A percentile compares a stretch with the other conserved stretches of the same genome.
Conservation (phyloP, 2,888 invertebrate species). For the Acrobeloides nanus region DNA sequence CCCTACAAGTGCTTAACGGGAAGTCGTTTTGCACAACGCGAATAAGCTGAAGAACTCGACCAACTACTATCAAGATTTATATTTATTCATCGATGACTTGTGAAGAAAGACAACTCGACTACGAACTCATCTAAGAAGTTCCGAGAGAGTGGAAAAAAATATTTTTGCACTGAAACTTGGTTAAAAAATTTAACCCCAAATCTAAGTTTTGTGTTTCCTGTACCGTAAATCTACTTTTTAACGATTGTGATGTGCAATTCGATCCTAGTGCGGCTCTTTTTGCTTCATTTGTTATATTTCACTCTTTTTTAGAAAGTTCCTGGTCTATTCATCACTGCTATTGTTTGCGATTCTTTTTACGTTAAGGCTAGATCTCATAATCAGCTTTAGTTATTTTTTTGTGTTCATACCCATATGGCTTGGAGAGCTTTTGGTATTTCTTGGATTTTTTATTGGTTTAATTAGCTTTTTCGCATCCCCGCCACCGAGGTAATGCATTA, state of each 20-base stretch:
- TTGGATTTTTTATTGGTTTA: constrained; percentile 82
- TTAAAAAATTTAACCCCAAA: too few relatives aligned
- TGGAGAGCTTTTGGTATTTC: constrained; percentile 81
- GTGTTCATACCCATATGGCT: constrained; percentile 94
- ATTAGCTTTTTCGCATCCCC: constrained; percentile 93
- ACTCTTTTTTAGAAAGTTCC: constrained; percentile 75
- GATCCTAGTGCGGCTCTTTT: constrained; percentile 2
- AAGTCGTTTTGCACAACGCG: too few relatives aligned
- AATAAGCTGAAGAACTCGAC: too few relatives aligned
- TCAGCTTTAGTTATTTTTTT: constrained; percentile 37
- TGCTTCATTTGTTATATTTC: background rate
- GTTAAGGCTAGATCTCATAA: constrained; percentile 71
- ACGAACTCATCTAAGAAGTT: too few relatives aligned
- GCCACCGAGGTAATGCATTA: constrained; percentile 69
- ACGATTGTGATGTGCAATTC: background rate
- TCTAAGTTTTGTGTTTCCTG: too few relatives aligned
- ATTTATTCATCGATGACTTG: too few relatives aligned
- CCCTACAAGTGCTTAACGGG: too few relatives aligned
- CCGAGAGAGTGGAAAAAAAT: too few relatives aligned
- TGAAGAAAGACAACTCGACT: too few relatives aligned
- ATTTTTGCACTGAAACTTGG: too few relatives aligned
- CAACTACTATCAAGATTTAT: too few relatives aligned
- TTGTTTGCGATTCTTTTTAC: constrained; percentile 83
- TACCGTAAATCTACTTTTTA: background rate
- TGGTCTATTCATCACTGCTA: constrained; percentile 85